A percentile compares a stretch with the other conserved stretches of the same genome.
Conservation (phyloP, 2,888 invertebrate species). For the Aphodius sticticus region DNA sequence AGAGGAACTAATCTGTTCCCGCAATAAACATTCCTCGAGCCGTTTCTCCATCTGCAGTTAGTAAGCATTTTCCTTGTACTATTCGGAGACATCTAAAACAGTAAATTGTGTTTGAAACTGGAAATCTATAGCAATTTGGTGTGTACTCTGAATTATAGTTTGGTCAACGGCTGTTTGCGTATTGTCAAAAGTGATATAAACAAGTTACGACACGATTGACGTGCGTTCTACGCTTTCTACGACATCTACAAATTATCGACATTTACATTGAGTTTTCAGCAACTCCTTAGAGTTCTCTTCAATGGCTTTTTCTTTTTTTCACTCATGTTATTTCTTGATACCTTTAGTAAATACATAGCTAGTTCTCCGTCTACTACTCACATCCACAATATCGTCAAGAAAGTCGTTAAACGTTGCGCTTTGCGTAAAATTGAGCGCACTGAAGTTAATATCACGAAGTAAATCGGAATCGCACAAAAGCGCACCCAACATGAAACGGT, state of each 20-base stretch:
- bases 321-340: too few species aligned
- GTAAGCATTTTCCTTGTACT: neutral
- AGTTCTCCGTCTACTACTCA: neutral
- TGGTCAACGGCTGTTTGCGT: neutral
- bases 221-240: too few species aligned
- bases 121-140: neutral
- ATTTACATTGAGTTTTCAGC: too few species aligned
- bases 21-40: neutral
- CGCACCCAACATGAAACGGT: neutral
- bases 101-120: neutral
- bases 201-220: too few species aligned
- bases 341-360: too few species aligned
- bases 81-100: constrained; percentile 8
- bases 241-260: too few species aligned
- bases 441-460: neutral
- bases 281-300: too few species aligned
- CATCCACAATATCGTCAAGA: neutral
- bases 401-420: neutral
- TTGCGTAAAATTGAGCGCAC: neutral
- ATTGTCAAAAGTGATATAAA: too few species aligned
- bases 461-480: neutral
- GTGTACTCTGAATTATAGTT: neutral
- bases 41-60: neutral
- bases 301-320: too few species aligned
- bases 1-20: neutral